Base-by-base conservation (phyloP, 2,797 vertebrate genomes). In the Pyrocephalus nanus region DNA sequence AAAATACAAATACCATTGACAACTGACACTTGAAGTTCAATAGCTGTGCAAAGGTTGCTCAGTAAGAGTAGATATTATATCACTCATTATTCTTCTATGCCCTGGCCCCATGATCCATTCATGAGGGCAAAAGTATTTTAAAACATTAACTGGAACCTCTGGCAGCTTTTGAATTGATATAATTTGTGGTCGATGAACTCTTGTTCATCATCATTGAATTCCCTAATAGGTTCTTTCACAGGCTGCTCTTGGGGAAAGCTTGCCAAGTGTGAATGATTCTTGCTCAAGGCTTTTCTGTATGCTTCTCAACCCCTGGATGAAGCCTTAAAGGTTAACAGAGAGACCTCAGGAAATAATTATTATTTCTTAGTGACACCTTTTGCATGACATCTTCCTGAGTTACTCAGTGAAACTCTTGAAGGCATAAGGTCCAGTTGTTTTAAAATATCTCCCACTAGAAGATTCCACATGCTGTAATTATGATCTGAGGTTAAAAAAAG, bases 121-220 rank as follows among this genome's bases (percentile, higher is more conserved):
- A 82, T 22, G 60, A 95, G 85, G 58, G 79, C 61, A 58, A 32
- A 96, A 83, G 38, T 83, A 82, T 90, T 88, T 83, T 81, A 95
- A 94, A 90, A 43, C 40, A 81, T 86, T 93, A 86, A 80, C 61
- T 78, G 62, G 76, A 96, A 86, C 38, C 76, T 85, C 67, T 89
- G 84, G 64, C 81, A 91, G 42, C 26, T 79, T 94, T 95, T 82
- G 50, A 50, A 92, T 77, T 88, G 84, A 73, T 95, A 61, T 53
- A 90, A 92, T 95, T 90, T 95, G 88, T 93, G 86, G 65, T 50
- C 3, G 4, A 74, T 94, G 92, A 92, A 87, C 86, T 79, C 88
- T 87, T 89, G 72, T 73, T 94, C 88, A 74, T 81, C 45, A 64
- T 95, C 67, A 61, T 79, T 92, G 89, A 87, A 91, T 92, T 89